Conservation (phyloP, 2,113 vertebrate genomes). For the Ophiodon elongatus region DNA sequence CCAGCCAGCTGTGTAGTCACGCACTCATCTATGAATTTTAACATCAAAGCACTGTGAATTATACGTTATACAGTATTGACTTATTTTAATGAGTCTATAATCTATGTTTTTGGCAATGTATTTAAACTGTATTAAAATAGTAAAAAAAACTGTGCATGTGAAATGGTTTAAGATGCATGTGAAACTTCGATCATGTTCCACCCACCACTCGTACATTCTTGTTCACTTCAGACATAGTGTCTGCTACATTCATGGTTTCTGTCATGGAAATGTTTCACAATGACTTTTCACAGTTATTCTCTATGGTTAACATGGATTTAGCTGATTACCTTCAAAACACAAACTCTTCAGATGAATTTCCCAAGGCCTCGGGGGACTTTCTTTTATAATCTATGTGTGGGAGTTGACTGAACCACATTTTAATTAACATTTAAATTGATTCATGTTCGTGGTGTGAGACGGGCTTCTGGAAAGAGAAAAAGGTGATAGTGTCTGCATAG, state of each 20-base stretch:
- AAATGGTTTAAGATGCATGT: constrained; percentile 2
- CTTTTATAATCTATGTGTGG: constrained; percentile 34
- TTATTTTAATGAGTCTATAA: background rate
- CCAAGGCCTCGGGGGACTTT: constrained; percentile 24
- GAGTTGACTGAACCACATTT: constrained; percentile 24
- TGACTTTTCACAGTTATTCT: constrained; percentile 17
- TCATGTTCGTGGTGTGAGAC: constrained; percentile 10
- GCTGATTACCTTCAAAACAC: constrained; percentile 6
- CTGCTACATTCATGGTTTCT: background rate
- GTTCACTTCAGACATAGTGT: background rate
- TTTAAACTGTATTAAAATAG: constrained; percentile 32
- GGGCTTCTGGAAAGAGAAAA: background rate
- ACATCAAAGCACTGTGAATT: constrained; percentile 34
- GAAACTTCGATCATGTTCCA: constrained; percentile 11
- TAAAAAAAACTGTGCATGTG: constrained; percentile 3
- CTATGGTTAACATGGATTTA: background rate
- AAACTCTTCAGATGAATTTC: constrained; percentile 1
- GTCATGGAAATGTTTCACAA: constrained; percentile 2
- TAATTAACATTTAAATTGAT: constrained; percentile 42
- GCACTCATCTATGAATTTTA: background rate
- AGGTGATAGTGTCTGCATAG: constrained; percentile 5
- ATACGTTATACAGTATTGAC: background rate
- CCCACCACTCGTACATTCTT: constrained; percentile 13
- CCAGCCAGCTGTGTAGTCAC: background rate
- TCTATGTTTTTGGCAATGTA: constrained; percentile 4